Evolutionary conservation across 2,888 invertebrate genomes (phyloP), one percentile per base, ranked within the genome.

Genomic region (Camponotus fellah): DNA sequence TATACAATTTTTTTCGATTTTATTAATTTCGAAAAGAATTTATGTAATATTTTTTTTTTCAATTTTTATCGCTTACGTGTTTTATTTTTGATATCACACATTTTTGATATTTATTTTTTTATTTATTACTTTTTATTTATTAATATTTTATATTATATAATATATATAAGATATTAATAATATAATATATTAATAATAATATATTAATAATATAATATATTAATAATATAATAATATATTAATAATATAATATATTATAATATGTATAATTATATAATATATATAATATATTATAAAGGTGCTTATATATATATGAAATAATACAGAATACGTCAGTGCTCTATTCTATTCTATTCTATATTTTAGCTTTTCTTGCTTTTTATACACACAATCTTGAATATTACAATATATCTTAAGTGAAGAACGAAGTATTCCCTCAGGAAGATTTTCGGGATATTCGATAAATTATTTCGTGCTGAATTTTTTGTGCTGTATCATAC

Each of bases 401-500:
- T 72, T 80, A 74, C 60, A 72, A 80, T 72, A 21, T 43, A 46
- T 12, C 21, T 60, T 53, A 32, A 69, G 69, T 37, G 9, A 12
- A 37, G 37, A 37, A 74, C 21, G 34, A 46, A 8, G 46, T 72
- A 17, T 34, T 34, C 60, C 43, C 34, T 34, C 17, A 46, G 9
- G 21, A n/a, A 46, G 34, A 46, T 79, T 74, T 80, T 74, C 37
- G 60, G 37, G 60, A 80, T 80, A 80, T 80, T 80, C 74, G 46
- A 60, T 72, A 46, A 80, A 80, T 80, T 80, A 80, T 80, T 72
- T 40, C 69, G 71, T 34, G 43, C 43, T 43, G 60, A 12, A 12
- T 60, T 21, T 60, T 80, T 58, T 46, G n/a, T 6, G 56, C 58
- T 77, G 60, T 60, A 71, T 77, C 58, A 79, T 79, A 71, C 46